Evolutionary conservation across 2,888 invertebrate species (phyloP).

Genomic region (Drosophila nr. fundita): DNA sequence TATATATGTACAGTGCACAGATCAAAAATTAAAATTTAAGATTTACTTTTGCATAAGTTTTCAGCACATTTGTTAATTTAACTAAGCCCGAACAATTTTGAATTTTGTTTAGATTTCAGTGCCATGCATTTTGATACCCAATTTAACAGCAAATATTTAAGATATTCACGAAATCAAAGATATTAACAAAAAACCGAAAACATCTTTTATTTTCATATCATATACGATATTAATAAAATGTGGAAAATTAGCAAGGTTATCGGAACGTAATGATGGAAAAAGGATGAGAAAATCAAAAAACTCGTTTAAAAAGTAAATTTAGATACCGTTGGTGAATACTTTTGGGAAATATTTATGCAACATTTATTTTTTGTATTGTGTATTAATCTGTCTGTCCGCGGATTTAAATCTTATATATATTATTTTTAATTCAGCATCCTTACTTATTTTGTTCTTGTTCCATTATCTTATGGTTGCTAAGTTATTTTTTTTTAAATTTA

Average conservation of each 20-base stretch:
- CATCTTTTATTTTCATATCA: not conserved
- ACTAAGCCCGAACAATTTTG: not conserved
- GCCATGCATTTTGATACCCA: not conserved
- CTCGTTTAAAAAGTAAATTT: not conserved
- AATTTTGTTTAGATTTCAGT: not conserved
- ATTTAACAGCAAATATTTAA: not conserved
- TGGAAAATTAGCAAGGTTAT: not conserved
- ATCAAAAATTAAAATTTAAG: not conserved
- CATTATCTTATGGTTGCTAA: not conserved
- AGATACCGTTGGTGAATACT: not conserved
- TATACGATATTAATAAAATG: not conserved
- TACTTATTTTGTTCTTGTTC: not conserved
- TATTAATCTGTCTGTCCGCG: not conserved
- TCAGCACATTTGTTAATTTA: not conserved
- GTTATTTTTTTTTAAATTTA: not conserved
- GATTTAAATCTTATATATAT: not conserved
- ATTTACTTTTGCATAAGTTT: not conserved
- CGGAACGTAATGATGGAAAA: not conserved
- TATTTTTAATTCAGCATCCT: not conserved
- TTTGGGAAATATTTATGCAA: not conserved
- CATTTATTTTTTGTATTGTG: not conserved
- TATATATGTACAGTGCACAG: not conserved
- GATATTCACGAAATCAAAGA: not conserved
- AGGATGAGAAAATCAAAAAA: not conserved
- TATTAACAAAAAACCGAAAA: fast-evolving